Evolutionary conservation across 30 jellyfish, hydroid and myxozoan species (phyloP).

Genomic region (Mastigias papua): DNA sequence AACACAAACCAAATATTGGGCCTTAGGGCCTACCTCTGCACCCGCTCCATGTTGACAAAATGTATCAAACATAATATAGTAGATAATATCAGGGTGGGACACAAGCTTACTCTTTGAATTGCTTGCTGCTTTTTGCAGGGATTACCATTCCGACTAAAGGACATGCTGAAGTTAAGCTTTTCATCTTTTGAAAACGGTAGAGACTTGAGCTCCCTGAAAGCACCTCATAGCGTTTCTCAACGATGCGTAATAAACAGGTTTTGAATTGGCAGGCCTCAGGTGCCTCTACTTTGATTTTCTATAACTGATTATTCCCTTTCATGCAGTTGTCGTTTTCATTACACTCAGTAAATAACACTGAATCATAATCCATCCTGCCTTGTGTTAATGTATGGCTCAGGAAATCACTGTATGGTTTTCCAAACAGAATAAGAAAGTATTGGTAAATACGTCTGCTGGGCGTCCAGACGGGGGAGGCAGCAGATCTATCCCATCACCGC

Average conservation of each 20-base stretch:
- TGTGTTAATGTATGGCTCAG: constrained; percentile 46
- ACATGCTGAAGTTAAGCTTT: neutral
- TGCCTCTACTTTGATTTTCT: constrained; percentile 17
- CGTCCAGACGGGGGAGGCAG: neutral
- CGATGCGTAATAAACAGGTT: neutral
- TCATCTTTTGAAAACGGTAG: neutral
- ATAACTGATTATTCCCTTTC: constrained; percentile 11
- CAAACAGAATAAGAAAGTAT: neutral
- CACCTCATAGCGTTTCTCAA: neutral
- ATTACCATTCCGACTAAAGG: constrained; percentile 7
- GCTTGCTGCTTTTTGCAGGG: too few species aligned
- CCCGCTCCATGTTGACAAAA: too few species aligned
- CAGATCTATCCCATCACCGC: neutral
- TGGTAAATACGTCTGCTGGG: neutral
- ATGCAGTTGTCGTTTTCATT: constrained; percentile 1
- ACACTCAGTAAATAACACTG: constrained; percentile 49
- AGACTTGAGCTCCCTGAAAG: neutral
- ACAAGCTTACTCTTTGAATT: too few species aligned
- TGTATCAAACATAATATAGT: too few species aligned
- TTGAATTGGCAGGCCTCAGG: constrained; percentile 38
- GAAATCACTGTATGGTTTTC: constrained; percentile 27
- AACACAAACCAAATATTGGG: too few species aligned
- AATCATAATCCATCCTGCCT: constrained; percentile 49
- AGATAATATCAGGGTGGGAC: too few species aligned
- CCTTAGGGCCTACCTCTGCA: too few species aligned